A percentile compares a stretch with the other conserved stretches of the same genome.
Conservation (phyloP, 2,797 vertebrate genomes). For the Chloroceryle inda region DNA sequence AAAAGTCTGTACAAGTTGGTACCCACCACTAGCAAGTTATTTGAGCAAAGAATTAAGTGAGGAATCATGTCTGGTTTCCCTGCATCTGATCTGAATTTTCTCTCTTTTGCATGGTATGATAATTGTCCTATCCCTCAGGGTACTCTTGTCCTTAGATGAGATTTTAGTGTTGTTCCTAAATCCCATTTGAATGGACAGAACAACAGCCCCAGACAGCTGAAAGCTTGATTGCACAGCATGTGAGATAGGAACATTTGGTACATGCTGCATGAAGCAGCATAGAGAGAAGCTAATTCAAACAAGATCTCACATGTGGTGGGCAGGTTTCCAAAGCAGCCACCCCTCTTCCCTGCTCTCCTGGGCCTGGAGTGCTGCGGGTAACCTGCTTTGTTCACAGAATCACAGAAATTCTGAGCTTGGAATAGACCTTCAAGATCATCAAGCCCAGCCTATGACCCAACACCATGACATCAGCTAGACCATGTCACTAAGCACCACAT, state of each 20-base stretch:
- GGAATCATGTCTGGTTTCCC: background rate
- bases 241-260: background rate
- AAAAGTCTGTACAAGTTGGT: background rate
- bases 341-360: background rate
- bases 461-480: no score
- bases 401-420: no score
- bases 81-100: background rate
- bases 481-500: no score
- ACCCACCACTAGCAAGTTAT: background rate
- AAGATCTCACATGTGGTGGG: accelerated
- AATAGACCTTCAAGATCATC: no score
- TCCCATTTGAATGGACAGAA: slow-evolving; percentile 5
- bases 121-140: slow-evolving; percentile 1
- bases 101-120: background rate
- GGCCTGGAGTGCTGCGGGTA: background rate
- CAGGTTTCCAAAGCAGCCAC: background rate
- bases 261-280: accelerated
- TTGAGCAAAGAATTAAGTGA: background rate
- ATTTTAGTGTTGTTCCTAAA: background rate
- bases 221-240: background rate
- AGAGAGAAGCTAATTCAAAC: background rate
- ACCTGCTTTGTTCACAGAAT: background rate
- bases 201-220: background rate
- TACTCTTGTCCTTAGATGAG: slow-evolving; percentile 18
- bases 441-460: no score